Base-by-base conservation (phyloP, 2,888 invertebrate genomes). In the Lasioglossum figueresi region DNA sequence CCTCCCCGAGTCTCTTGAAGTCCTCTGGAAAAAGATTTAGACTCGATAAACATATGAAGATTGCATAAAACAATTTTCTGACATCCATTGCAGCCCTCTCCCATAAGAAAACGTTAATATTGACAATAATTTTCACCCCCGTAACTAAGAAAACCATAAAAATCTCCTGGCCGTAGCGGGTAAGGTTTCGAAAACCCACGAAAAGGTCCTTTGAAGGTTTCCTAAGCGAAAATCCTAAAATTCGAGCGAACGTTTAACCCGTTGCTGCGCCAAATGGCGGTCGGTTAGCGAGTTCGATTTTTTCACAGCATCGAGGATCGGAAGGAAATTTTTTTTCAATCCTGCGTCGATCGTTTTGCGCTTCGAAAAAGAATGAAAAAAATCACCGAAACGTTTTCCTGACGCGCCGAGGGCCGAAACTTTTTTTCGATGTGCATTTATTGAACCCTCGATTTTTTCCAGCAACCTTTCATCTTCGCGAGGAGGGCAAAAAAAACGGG, bases 261-360 rank as follows among this genome's bases (percentile, higher is more conserved):
- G 75, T 81, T 45, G 66, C 74, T 59, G 14, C 59, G n/a, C 19
- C 27, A 72, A 75, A 84, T 74, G 82, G 82, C 85, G 83, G 90
- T 76, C 89, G 87, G 88, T 91, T 88, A 87, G 88, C 70, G 70
- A 84, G 90, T 87, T 84, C 84, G 79, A 88, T 86, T 78, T 84
- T 86, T 87, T 84, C 78, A 43, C 59, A 52, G 52, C 48, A 8
- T 10, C 27, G 27, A 27, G 71, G 27, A 75, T 72, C 68, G 37
- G 48, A 31, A 43, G 34, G n/a, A 66, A 31, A 74, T 12, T 88
- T 91, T 91, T 91, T 84, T 80, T 59, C 75, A 19, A 70, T 73
- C 52, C 45, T 8, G 8, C 12, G 10, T 12, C 63, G 6, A n/a
- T 34, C 70, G 63, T 68, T 40, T 8, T 10, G 56, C 31, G 12